These are phyloP conservation scores for Craseonycteris thonglongyai DNA, from an alignment of 2,113 vertebrate genomes.

Conservation along the genomic window DNA sequence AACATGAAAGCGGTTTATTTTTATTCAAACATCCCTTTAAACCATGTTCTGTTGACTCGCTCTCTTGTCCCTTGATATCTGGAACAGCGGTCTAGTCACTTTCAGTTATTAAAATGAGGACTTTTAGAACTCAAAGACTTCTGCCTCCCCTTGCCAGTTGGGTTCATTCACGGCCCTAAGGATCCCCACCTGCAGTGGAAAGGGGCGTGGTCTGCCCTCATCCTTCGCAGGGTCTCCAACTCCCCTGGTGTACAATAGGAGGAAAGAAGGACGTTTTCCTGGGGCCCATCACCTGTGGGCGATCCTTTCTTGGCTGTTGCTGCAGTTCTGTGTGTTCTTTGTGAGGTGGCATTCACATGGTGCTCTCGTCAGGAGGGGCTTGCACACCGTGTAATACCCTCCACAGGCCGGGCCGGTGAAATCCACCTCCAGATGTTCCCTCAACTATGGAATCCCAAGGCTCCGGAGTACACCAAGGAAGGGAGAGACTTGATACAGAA, in stretches of 20 bases:
- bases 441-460: neutral
- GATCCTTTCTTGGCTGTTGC: neutral
- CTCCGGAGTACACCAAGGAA: neutral
- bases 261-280: neutral
- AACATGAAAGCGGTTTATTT: constrained; percentile 42
- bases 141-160: neutral
- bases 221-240: neutral
- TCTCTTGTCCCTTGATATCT: neutral
- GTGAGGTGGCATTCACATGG: accelerated
- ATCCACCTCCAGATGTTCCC: neutral
- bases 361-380: accelerated
- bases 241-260: neutral
- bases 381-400: too few relatives aligned
- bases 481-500: neutral
- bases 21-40: neutral
- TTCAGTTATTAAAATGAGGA: neutral
- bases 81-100: neutral
- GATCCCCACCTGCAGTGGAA: neutral
- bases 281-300: too few relatives aligned
- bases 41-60: neutral
- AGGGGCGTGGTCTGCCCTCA: too few relatives aligned
- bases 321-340: neutral
- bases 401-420: neutral
- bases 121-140: neutral
- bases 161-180: too few relatives aligned